Percentiles rank a stretch among this genome's conserved stretches.
Conservation (phyloP, 2,797 vertebrate genomes). For the Coranthus polyacanthus region DNA sequence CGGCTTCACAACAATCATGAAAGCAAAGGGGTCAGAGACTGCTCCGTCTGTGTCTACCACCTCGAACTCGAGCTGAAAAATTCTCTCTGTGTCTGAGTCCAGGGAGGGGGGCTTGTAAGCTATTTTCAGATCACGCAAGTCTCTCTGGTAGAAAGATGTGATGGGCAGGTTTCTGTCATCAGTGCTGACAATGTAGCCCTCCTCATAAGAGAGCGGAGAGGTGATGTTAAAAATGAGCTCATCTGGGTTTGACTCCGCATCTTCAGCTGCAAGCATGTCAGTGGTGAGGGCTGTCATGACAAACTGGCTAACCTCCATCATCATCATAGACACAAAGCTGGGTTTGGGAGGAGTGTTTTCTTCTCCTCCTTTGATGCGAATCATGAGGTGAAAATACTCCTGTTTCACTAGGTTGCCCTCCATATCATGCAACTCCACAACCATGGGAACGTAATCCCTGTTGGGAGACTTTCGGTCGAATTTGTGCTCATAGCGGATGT, state of each 20-base stretch:
- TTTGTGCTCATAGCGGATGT: conserved; percentile 91
- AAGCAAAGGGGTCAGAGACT: conserved; percentile 93
- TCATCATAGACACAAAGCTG: conserved; percentile 96
- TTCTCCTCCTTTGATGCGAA: conserved; percentile 89
- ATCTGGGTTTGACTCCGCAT: conserved; percentile 88
- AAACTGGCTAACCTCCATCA: conserved; percentile 98
- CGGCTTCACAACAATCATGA: conserved; percentile 96
- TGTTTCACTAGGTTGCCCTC: conserved; percentile 88
- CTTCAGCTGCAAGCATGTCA: conserved; percentile 94
- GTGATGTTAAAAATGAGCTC: conserved; percentile 95
- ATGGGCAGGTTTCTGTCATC: conserved; percentile 95
- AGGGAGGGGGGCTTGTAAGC: conserved; percentile 92
- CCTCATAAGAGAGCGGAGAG: conserved; percentile 89
- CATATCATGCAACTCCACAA: conserved; percentile 90
- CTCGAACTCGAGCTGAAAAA: conserved; percentile 94
- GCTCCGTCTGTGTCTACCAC: conserved; percentile 93
- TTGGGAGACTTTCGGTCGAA: conserved; percentile 89
- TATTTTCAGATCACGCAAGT: conserved; percentile 91
- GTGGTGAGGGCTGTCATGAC: conserved; percentile 94
- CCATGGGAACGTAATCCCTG: conserved; percentile 94
- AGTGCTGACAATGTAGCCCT: conserved; percentile 95
- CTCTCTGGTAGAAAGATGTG: conserved; percentile 92
- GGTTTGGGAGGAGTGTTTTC: conserved; percentile 94
- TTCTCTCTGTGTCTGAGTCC: conserved; percentile 91
- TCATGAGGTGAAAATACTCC: conserved; percentile 94